phyloP scores from a whole-genome alignment of 2,797 vertebrate genomes.

The Eupleurogrammus muticus region DNA sequence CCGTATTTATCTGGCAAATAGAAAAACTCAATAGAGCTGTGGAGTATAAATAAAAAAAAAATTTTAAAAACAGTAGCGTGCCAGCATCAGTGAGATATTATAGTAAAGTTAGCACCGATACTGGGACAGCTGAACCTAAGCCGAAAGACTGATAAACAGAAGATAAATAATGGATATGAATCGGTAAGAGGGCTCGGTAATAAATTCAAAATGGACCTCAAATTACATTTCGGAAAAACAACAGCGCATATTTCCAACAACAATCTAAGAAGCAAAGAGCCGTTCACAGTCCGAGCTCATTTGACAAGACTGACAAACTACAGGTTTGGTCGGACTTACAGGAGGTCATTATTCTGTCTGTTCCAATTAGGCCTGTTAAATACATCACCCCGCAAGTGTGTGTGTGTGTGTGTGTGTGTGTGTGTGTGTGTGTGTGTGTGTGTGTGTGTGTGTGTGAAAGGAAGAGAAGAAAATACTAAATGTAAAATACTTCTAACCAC shows the following conservation, averaged over 20 bases:
- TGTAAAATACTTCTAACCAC: background rate
- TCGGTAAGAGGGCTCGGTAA: background rate
- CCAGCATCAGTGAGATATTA: slow-evolving; percentile 46
- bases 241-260: slow-evolving; percentile 15
- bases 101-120: slow-evolving; percentile 25
- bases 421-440: slow-evolving; percentile 17
- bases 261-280: slow-evolving; percentile 15
- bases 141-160: slow-evolving; percentile 13
- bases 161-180: slow-evolving; percentile 1
- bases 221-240: slow-evolving; percentile 13
- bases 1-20: slow-evolving; percentile 47
- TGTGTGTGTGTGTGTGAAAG: slow-evolving; percentile 8
- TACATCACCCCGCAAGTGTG: slow-evolving; percentile 26
- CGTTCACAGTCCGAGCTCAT: slow-evolving; percentile 12
- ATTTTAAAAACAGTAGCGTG: slow-evolving; percentile 26
- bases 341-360: slow-evolving; percentile 35
- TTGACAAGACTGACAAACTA: slow-evolving; percentile 23
- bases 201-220: background rate
- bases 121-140: slow-evolving; percentile 27
- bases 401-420: slow-evolving; percentile 6
- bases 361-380: slow-evolving; percentile 38
- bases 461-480: background rate
- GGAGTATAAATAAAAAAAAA: slow-evolving; percentile 24
- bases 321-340: slow-evolving; percentile 23
- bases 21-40: slow-evolving; percentile 39